phyloP scores from a whole-genome alignment of 2,888 invertebrate genomes.

The Eumerus sabulonum region DNA sequence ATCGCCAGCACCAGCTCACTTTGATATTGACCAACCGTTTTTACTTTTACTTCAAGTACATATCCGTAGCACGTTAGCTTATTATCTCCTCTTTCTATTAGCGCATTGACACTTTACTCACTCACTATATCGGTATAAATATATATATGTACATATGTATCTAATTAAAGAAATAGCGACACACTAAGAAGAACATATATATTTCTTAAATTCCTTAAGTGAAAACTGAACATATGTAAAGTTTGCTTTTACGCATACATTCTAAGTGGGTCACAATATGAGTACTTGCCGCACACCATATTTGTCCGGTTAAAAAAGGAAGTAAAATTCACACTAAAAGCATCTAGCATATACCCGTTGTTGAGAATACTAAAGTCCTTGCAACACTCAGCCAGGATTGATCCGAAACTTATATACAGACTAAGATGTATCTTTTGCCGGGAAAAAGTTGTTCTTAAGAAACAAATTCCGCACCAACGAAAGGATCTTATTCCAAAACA shows the following conservation, averaged over 20 bases:
- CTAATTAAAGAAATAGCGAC: no score
- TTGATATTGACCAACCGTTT: slow-evolving; percentile 32
- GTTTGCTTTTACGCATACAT: slow-evolving; percentile 46
- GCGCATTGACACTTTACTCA: slow-evolving; percentile 67
- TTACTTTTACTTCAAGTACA: slow-evolving; percentile 59
- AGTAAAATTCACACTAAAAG: no score
- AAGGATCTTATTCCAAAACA: no score
- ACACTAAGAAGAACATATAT: slow-evolving; percentile 61
- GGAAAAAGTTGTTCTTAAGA: no score
- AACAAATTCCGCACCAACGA: not conserved
- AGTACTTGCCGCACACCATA: no score
- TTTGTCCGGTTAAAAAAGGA: no score
- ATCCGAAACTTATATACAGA: no score
- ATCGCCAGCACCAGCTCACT: slow-evolving; percentile 1
- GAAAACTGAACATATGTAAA: slow-evolving; percentile 44
- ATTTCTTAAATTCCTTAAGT: slow-evolving; percentile 69
- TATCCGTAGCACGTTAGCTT: slow-evolving; percentile 21
- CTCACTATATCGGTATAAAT: slow-evolving; percentile 35
- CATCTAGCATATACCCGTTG: no score
- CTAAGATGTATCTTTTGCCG: no score
- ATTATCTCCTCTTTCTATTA: slow-evolving; percentile 35
- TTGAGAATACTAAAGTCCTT: no score
- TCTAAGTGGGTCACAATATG: slow-evolving; percentile 59
- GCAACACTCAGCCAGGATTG: no score
- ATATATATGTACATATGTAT: slow-evolving; percentile 20